Percentiles rank a stretch among this genome's conserved stretches.
These are phyloP conservation scores for Apeltes quadracus DNA, from an alignment of 2,113 vertebrate species.

Conservation along the genomic window DNA sequence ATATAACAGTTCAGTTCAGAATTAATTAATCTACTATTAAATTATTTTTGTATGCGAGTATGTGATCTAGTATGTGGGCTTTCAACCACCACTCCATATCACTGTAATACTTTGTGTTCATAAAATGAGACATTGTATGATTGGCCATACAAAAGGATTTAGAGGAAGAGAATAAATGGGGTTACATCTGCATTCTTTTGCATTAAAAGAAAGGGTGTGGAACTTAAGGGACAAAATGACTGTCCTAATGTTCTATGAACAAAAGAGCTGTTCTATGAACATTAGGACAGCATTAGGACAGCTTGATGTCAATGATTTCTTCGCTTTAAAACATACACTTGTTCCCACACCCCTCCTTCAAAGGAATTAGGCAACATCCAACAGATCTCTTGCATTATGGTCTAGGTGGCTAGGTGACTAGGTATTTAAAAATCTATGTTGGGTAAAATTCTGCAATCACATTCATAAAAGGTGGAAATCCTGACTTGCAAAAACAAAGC, in stretches of 20 bases:
- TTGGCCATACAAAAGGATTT: slow-evolving; percentile 25
- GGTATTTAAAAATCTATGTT: neutral
- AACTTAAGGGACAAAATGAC: neutral
- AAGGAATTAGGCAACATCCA: neutral
- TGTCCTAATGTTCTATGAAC: neutral
- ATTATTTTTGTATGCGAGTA: neutral
- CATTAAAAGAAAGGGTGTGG: slow-evolving; percentile 32
- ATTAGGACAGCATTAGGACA: no score
- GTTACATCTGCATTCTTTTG: slow-evolving; percentile 7
- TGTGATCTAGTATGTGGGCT: neutral
- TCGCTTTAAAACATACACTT: neutral
- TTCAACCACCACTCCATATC: neutral
- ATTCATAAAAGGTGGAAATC: neutral
- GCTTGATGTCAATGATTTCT: neutral
- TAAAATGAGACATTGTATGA: slow-evolving; percentile 38
- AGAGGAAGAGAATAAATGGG: neutral
- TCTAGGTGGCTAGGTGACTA: no score
- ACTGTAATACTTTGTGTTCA: slow-evolving; percentile 36
- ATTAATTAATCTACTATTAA: neutral
- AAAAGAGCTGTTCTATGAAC: no score
- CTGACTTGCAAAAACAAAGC: neutral
- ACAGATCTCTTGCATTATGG: neutral
- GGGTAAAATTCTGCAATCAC: neutral
- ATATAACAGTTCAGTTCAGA: no score
- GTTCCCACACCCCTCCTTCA: slow-evolving; percentile 29